Evolutionary conservation across 2,888 invertebrate species (phyloP), one percentile per base, ranked within the genome.

Genomic region (Mantis religiosa): DNA sequence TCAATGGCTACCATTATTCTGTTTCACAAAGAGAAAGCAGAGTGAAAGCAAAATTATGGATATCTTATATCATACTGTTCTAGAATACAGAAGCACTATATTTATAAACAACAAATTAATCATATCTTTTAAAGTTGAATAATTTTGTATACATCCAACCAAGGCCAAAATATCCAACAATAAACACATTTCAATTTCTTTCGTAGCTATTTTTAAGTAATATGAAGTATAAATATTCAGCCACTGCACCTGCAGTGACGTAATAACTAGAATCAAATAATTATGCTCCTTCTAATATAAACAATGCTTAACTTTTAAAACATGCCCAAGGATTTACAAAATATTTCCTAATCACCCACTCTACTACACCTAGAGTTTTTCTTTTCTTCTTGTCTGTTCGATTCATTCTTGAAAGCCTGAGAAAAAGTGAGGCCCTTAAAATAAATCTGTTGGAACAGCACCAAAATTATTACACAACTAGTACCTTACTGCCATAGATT

Each of bases 401-500:
- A 71, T 71, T 71, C 54, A 71, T 71, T 71, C 54, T 71, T 71
- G 20, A 20, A 15, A 71, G 54, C 54, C 28, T 25, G 34, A 87
- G n/a, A 82, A 87, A 87, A 34, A 8, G 28, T n/a, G 30, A 81
- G 82, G 82, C 81, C 82, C 28, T 87, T 28, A 81, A 47, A 47
- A 71, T 14, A 82, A 20, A 82, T 82, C 14, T 14, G 81, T 82
- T n/a, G 15, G 41, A 47, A 85, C 85, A 85, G 47, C 85, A 85
- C 47, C 82, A n/a, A 27, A 71, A 47, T 54, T 54, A 28, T 20
- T 25, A n/a, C 54, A 12, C 41, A 41, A 83, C 87, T 83, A 82
- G 47, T 14, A 41, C 82, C 14, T 87, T 90, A 92, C 90, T 92
- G 92, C 92, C 92, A 92, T 89, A 92, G 89, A 90, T 91, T 91